Base-by-base conservation (phyloP, 2,888 invertebrate species). In the Halictus quadricinctus region DNA sequence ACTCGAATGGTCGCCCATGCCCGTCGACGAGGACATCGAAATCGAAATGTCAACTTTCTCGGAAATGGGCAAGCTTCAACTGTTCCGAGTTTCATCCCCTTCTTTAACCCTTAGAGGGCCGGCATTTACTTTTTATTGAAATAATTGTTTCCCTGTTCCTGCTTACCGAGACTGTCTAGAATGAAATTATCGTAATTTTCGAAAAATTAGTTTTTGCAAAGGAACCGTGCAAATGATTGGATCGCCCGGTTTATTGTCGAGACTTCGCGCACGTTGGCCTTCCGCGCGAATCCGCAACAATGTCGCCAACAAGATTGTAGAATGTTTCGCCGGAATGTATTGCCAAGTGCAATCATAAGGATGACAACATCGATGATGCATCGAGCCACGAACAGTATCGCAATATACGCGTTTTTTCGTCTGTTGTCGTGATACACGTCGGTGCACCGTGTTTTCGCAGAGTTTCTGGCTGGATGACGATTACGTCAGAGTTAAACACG, bases 331-430 rank as follows among this genome's bases (percentile, higher is more conserved):
- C 29, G 15, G 48, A 58, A 13, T 13, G 29, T 12, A 54, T 18
- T 76, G 85, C 80, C 80, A 84, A 84, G 72, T 76, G 75, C 66
- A 78, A 80, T 85, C 80, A 29, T 25, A 72, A 78, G 73, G 78
- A 80, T 84, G 85, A 85, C 85, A 80, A 36, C 85, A 80, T 78
- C 75, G 13, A 43, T 72, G 21, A 41, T 76, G 48, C 48, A 75
- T 46, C 46, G 60, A 54, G 18, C 48, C 69, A 46, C 29, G 46
- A 70, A 36, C 7, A 76, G 75, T 78, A 66, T 80, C 70, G 80
- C 80, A 80, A 60, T 15, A n/a, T 77, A 64, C 43, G 79, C 21
- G 48, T 60, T 79, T 60, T 50, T 50, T 43, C 69, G 36, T 76
- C 41, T 21, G 7, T 25, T 5, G 58, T 10, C 72, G 36, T 18